A percentile compares a stretch with the other conserved stretches of the same genome.
Conservation (phyloP, 2,888 invertebrate species). For the Tinea trinotella region DNA sequence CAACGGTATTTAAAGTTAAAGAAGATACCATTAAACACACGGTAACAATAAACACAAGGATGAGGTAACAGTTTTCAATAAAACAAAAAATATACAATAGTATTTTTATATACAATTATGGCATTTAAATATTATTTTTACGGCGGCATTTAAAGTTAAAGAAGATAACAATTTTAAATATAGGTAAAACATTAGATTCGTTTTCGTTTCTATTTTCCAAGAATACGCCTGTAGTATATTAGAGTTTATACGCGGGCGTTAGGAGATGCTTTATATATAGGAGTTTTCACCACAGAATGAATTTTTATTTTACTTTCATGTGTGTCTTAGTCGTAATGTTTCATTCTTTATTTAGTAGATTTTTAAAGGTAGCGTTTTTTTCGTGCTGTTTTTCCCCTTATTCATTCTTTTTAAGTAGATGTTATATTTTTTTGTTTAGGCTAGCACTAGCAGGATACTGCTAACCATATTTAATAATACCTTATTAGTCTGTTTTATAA, state of each 20-base stretch:
- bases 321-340: constrained; percentile 8
- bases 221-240: neutral
- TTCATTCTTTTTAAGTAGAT: neutral
- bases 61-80: too few species aligned
- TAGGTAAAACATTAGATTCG: neutral
- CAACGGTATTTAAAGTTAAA: too few species aligned
- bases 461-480: too few species aligned
- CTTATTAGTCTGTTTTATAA: too few species aligned
- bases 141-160: too few species aligned
- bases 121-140: too few species aligned
- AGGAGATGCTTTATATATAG: constrained; percentile 6
- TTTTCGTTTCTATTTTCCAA: neutral
- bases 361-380: neutral
- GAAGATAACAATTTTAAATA: too few species aligned
- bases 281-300: constrained; percentile 12
- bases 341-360: constrained; percentile 6
- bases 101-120: too few species aligned
- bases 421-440: neutral
- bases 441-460: too few species aligned
- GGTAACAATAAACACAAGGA: too few species aligned
- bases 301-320: constrained; percentile 14
- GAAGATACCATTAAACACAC: too few species aligned
- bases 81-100: too few species aligned
- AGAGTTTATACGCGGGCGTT: constrained; percentile 5
- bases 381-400: neutral